Evolutionary conservation across 1,140 invertebrate genomes (phyloP).

Genomic region (Periplaneta americana): DNA sequence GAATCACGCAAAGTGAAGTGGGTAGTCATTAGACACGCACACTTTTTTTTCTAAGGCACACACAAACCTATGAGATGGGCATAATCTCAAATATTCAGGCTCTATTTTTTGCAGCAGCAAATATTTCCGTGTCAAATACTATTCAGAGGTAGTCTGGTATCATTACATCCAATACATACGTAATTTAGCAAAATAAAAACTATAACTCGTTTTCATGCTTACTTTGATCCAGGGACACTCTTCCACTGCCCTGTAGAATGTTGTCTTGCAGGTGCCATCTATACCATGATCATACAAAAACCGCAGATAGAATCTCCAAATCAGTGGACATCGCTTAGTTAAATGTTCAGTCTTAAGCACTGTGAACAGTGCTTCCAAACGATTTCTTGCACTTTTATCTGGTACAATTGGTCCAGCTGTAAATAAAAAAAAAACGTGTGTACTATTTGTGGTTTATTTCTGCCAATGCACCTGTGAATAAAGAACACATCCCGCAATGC

Average conservation of each 20-base stretch:
- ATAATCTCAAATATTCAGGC: too few relatives aligned
- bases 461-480: neutral
- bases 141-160: too few relatives aligned
- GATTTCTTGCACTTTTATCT: slow-evolving; percentile 27
- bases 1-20: too few relatives aligned
- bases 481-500: neutral
- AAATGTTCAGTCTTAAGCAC: slow-evolving; percentile 32
- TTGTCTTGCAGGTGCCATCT: slow-evolving; percentile 31
- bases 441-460: too few relatives aligned
- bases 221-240: slow-evolving; percentile 65
- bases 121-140: too few relatives aligned
- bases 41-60: too few relatives aligned
- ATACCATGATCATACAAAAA: slow-evolving; percentile 35
- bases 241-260: slow-evolving; percentile 47
- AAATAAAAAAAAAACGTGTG: slow-evolving; percentile 2
- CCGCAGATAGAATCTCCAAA: slow-evolving; percentile 53
- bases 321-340: slow-evolving; percentile 43
- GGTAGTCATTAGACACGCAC: too few relatives aligned
- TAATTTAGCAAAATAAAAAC: too few relatives aligned
- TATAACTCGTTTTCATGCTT: slow-evolving; percentile 13
- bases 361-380: slow-evolving; percentile 32
- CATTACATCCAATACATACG: too few relatives aligned
- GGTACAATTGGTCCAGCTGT: slow-evolving; percentile 13
- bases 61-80: too few relatives aligned
- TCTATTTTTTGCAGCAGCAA: too few relatives aligned